Base-by-base conservation (phyloP, 2,797 vertebrate genomes). In the Neomorphus geoffroyi region DNA sequence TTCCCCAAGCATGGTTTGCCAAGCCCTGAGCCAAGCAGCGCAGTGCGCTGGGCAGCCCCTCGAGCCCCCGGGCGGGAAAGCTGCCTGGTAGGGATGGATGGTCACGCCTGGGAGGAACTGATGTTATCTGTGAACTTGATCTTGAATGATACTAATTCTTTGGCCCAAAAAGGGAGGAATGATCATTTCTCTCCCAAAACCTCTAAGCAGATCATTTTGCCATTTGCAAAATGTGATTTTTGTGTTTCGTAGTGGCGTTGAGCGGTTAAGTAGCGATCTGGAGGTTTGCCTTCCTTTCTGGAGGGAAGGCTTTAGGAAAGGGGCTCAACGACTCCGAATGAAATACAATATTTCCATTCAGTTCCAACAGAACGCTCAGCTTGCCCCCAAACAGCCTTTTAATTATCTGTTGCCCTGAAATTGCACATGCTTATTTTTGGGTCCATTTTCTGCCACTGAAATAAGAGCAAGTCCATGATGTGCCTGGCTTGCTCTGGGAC, bases 321-420 rank as follows among this genome's bases (percentile, higher is more conserved):
- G 4, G 70, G 33, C 12, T 57, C 43, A 22, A 30, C 51, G 27
- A 5, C 14, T 51, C 3, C 0, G 8, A 22, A 24, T 0, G 7
- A 51, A 86, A 50, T 28, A 18, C 51, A n/a, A 0, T 21, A 46
- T 69, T 85, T 66, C 54, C 18, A 0, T 1, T 57, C 33, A 10
- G 33, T 48, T 69, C 67, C 41, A 43, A 14, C 8, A 58, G 56
- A 26, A 11, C 2, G 18, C 22, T 57, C 37, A 8, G 22, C 50
- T 62, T 67, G 35, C 28, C 45, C 35, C 50, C 30, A 67, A 21
- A 13, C 27, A 79, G 45, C 33, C 43, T 69, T 82, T 43, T 18
- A 27, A 56, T 69, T 11, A 26, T 23, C 27, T 1, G 0, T 50
- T 53, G 22, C 43, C 57, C 51, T 32, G 13, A 46, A 57, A 54